A percentile compares a stretch with the other conserved stretches of the same genome.
These are phyloP conservation scores for Microplitis mediator DNA, from an alignment of 1,140 invertebrate species.

Conservation along the genomic window DNA sequence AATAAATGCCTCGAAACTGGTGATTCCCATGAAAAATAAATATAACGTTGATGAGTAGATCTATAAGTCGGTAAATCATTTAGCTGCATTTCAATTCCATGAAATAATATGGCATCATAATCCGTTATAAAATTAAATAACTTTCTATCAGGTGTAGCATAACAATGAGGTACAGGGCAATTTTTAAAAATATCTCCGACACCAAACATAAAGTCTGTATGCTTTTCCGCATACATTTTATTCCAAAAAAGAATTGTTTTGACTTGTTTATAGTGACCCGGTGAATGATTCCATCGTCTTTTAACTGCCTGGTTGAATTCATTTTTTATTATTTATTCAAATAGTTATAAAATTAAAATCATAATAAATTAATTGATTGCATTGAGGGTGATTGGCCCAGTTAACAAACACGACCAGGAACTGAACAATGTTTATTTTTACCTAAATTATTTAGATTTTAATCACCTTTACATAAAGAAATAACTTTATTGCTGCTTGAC, in stretches of 20 bases:
- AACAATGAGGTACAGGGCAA: constrained; percentile 16
- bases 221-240: constrained; percentile 15
- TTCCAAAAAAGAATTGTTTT: constrained; percentile 27
- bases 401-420: too few species aligned
- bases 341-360: not conserved
- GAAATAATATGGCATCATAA: constrained; percentile 24
- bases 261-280: not conserved
- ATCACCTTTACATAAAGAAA: too few species aligned
- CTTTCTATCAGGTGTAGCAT: constrained; percentile 1
- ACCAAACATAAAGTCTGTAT: constrained; percentile 17
- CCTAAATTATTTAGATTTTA: too few species aligned
- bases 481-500: too few species aligned
- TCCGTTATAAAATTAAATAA: not conserved
- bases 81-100: constrained; percentile 17
- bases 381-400: too few species aligned
- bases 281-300: not conserved
- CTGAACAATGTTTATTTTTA: too few species aligned
- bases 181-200: constrained; percentile 13
- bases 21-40: constrained; percentile 22
- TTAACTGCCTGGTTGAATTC: not conserved
- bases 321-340: not conserved
- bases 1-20: not conserved
- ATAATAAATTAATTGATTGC: too few species aligned
- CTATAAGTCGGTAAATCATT: constrained; percentile 8
- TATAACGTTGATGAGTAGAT: constrained; percentile 14